Evolutionary conservation across 2,113 vertebrate species (phyloP), one percentile per base, ranked within the genome.

Genomic region (Phaethornis superciliosus): DNA sequence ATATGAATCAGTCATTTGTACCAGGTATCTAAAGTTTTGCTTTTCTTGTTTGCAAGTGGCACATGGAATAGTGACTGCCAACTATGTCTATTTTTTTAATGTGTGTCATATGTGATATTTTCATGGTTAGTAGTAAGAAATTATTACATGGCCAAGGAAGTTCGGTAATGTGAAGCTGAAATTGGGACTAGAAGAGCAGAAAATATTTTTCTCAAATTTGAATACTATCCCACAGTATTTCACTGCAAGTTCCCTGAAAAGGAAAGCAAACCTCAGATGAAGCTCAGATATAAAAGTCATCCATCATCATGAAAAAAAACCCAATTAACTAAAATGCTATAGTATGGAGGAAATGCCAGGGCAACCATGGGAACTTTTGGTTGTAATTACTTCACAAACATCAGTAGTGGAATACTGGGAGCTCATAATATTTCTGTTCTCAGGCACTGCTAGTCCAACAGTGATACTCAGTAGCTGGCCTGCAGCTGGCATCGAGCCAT

Each of bases 321-420:
- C 28, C 58, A 83, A 64, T 91, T 89, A 92, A 74, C 26, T 77
- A 37, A 89, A 87, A 85, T 93, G 46, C 35, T 82, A 0, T 21
- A 80, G 33, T 55, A 44, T 2, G 3, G 72, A 89, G 22, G 75
- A 89, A 92, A 85, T 80, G 81, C 65, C 75, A 91, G 84, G 33
- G 68, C 33, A 83, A 82, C 69, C 7, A 13, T 47, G 79, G 24
- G 51, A 89, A 83, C 40, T 88, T 94, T 22, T 85, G 42, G 20
- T 58, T 94, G 30, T 89, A 91, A 85, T 94, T 92, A 65, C 62
- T 82, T 91, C 42, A 83, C 75, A 85, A 96, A 88, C 64, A 79
- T 64, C 54, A 63, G 81, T 33, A 23, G 2, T 62, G 33, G 47
- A 85, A 59, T 33, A 88, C 26, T 63, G 76, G 30, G 37, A 81